Conservation (phyloP, 2,113 vertebrate genomes). For the Solea solea region DNA sequence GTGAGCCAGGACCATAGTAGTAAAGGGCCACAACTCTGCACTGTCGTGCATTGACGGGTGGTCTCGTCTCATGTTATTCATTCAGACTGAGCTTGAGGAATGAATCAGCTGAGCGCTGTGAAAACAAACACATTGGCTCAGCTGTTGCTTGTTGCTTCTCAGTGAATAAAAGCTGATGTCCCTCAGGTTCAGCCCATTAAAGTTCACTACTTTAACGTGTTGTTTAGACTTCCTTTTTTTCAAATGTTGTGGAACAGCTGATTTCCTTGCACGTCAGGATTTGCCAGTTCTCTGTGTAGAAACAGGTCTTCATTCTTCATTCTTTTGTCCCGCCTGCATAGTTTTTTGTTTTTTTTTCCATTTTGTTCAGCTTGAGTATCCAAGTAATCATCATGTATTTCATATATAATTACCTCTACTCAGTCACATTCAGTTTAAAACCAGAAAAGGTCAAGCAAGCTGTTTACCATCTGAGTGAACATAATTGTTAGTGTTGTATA, state of each 20-base stretch:
- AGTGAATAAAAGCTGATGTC: not conserved
- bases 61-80: not conserved
- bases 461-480: not conserved
- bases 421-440: not conserved
- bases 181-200: not conserved
- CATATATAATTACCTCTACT: not conserved
- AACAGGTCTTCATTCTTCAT: no score
- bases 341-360: not conserved
- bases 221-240: no score
- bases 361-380: not conserved
- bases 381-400: not conserved
- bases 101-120: slow-evolving; percentile 28
- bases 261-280: no score
- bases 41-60: no score
- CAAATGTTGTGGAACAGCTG: no score
- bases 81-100: not conserved
- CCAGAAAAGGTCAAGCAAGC: slow-evolving; percentile 14
- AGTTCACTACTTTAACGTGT: no score
- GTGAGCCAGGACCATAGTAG: no score
- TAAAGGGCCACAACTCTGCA: no score
- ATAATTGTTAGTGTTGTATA: slow-evolving; percentile 12
- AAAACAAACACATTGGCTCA: slow-evolving; percentile 46
- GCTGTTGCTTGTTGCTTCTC: slow-evolving; percentile 37
- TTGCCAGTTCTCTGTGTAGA: no score
- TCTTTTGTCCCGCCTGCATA: no score